Evolutionary conservation across 1,140 invertebrate species (phyloP), one percentile per base, ranked within the genome.

Genomic region (Drusus annulatus): DNA sequence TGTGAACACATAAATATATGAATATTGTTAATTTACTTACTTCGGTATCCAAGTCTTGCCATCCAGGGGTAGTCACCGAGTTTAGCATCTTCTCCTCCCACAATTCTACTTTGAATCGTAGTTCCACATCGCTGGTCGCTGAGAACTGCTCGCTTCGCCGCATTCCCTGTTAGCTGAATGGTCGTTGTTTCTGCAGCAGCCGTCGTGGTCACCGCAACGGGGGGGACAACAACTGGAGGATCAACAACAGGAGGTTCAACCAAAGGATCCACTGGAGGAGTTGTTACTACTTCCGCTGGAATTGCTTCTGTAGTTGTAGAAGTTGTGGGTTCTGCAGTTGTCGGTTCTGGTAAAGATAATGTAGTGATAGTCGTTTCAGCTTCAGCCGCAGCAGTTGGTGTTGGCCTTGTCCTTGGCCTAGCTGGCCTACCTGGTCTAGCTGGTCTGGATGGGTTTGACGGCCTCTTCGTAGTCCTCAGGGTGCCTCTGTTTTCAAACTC

Each of bases 21-120:
- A 13, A 45, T 45, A 45, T 10, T 45, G 1, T 45, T 1, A 45
- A 13, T 45, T 45, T 76, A 79, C 76, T 80, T 65, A 81, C 82
- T 71, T 77, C 28, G 68, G 84, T 93, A 93, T 23, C 91, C 93
- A 16, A 94, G 83, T 71, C 91, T 85, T 0, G 85, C 87, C 87
- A 89, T 89, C 89, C 89, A 90, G 10, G 89, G 89, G 83, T 86
- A 89, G 76, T 90, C 88, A 23, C 86, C 86, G 13, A 90, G 78
- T 25, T 86, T 85, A 0, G 89, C 84, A 31, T 83, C 82, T 74
- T 86, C 84, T 19, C 89, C 89, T 7, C 89, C 89, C 60, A 85
- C 84, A 78, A 90, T 90, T 69, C 84, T 86, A 54, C 89, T 88
- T 3, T 84, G 80, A 25, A 87, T 76, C 76, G 86, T 89, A 3